phyloP scores from a whole-genome alignment of 2,113 vertebrate genomes.

The Nyctereutes procyonoides region DNA sequence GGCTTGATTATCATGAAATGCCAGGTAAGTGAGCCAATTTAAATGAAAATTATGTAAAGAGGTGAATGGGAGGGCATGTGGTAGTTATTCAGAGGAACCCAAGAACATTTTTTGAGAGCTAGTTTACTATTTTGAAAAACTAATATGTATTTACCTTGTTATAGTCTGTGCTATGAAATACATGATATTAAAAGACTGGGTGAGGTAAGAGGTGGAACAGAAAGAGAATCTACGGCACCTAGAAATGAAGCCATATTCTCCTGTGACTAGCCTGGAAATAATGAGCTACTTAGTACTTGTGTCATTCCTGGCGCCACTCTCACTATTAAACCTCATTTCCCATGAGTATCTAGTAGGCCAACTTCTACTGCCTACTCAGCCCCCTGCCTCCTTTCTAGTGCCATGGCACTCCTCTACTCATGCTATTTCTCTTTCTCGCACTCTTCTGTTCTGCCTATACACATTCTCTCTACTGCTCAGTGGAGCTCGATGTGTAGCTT shows the following conservation, averaged over 20 bases:
- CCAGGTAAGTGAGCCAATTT: not conserved
- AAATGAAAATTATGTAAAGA: not conserved
- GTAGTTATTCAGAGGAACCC: not conserved
- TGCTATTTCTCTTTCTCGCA: not conserved
- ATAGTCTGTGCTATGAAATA: not conserved
- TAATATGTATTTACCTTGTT: not conserved
- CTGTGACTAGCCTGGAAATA: not conserved
- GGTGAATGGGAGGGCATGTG: not conserved
- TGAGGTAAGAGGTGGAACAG: not conserved
- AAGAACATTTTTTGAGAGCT: not conserved
- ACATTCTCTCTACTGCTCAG: not conserved
- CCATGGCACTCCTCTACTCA: not conserved
- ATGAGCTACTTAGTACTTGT: not conserved
- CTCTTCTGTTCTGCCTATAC: not conserved
- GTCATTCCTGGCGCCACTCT: not conserved
- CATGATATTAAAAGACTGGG: not conserved
- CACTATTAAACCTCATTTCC: not conserved
- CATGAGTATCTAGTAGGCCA: fast-evolving
- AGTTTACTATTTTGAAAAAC: not conserved
- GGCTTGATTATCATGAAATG: not conserved
- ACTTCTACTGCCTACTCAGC: not conserved
- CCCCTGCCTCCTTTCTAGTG: not conserved
- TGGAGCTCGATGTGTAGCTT: not conserved
- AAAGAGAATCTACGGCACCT: not conserved
- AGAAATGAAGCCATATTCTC: not conserved